phyloP scores from a whole-genome alignment of 2,888 invertebrate genomes.

The Himalopsyche kuldschensis region DNA sequence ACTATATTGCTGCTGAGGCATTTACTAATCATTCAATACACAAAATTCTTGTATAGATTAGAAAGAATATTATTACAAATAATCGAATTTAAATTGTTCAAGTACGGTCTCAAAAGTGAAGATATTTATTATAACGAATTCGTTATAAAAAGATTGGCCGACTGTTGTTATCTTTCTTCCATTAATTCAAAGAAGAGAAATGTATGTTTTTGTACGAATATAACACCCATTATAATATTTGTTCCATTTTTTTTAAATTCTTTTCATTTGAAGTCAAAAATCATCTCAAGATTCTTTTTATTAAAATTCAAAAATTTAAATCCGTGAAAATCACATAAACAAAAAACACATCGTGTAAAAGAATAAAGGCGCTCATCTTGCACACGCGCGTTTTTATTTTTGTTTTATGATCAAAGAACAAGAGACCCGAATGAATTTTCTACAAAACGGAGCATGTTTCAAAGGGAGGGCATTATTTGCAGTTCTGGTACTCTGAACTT shows the following conservation, averaged over 20 bases:
- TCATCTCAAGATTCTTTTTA: background rate
- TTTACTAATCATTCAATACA: no score
- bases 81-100: no score
- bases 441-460: conserved; percentile 17
- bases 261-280: background rate
- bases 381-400: conserved; percentile 11
- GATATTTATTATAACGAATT: no score
- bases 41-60: no score
- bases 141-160: no score
- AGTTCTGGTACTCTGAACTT: conserved; percentile 12
- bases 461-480: conserved; percentile 23
- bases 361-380: background rate
- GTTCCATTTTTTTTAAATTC: background rate
- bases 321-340: background rate
- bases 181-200: background rate
- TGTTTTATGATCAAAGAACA: conserved; percentile 29
- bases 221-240: background rate
- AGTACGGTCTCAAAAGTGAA: no score
- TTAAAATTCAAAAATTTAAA: background rate
- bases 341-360: conserved; percentile 12
- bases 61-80: no score
- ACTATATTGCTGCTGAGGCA: no score
- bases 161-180: no score
- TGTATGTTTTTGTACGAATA: background rate
- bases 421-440: conserved; percentile 15